Conservation (phyloP, 1,140 invertebrate genomes). For the Lordiphosa collinella region DNA sequence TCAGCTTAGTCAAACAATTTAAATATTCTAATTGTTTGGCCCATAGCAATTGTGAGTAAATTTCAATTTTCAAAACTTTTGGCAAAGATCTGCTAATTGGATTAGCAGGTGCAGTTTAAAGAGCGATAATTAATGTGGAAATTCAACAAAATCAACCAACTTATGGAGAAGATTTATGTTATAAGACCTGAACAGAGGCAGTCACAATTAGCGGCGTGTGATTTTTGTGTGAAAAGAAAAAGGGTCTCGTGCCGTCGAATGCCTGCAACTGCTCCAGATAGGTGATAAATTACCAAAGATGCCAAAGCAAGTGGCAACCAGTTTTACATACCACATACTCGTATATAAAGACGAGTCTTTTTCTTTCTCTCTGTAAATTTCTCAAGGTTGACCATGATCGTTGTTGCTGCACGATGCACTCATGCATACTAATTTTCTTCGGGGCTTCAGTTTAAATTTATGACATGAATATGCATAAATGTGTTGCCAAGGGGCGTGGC, state of each 20-base stretch:
- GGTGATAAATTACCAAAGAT: conserved; percentile 40
- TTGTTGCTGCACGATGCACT: conserved; percentile 52
- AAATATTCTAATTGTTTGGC: too few species aligned
- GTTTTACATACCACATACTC: conserved; percentile 30
- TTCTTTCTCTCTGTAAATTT: conserved; percentile 27
- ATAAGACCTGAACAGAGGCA: conserved; percentile 14
- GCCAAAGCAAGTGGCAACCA: conserved; percentile 47
- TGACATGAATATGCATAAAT: conserved; percentile 76
- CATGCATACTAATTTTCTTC: conserved; percentile 58
- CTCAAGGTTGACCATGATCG: conserved; percentile 59
- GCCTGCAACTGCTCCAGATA: conserved; percentile 28
- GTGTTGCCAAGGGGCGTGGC: conserved; percentile 62
- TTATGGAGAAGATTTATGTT: conserved; percentile 23
- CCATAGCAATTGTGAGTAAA: too few species aligned
- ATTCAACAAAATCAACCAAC: conserved; percentile 1
- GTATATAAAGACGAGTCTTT: conserved; percentile 3
- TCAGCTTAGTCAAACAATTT: too few species aligned
- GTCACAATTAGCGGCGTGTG: conserved; percentile 39
- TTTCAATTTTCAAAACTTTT: too few species aligned
- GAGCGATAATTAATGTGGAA: neutral
- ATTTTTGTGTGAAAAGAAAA: conserved; percentile 38
- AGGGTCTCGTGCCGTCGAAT: conserved; percentile 44
- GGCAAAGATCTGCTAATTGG: too few species aligned
- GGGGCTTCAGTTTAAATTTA: conserved; percentile 49
- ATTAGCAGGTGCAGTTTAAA: neutral